These are phyloP conservation scores for Epizoanthus scotinus DNA, from an alignment of 92 coral and sea anemone genomes.

Conservation along the genomic window DNA sequence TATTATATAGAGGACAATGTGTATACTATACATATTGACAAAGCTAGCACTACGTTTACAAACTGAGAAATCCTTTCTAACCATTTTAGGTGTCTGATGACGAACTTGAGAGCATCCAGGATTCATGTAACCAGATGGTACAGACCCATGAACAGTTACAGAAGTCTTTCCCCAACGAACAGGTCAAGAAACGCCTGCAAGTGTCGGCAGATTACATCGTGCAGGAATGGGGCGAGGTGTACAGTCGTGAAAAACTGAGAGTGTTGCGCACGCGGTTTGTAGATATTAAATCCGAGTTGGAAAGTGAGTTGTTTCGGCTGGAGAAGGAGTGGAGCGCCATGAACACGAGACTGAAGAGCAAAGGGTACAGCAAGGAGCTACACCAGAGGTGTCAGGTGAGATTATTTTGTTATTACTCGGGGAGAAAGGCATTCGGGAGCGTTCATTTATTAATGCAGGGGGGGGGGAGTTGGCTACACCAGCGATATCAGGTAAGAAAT, in stretches of 20 bases:
- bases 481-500: too few species aligned
- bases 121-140: slow-evolving; percentile 57
- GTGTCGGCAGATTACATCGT: slow-evolving; percentile 55
- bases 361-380: slow-evolving; percentile 73
- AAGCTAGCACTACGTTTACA: neutral
- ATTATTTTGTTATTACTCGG: neutral
- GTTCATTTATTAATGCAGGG: too few species aligned
- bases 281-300: slow-evolving; percentile 55
- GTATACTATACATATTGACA: too few species aligned
- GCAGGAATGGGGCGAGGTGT: slow-evolving; percentile 82
- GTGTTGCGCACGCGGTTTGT: slow-evolving; percentile 59
- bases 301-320: slow-evolving; percentile 53
- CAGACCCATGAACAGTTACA: slow-evolving; percentile 66
- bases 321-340: slow-evolving; percentile 60
- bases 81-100: slow-evolving; percentile 59
- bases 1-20: too few species aligned
- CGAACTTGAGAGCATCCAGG: slow-evolving; percentile 67
- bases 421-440: too few species aligned
- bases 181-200: slow-evolving; percentile 63
- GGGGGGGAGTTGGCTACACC: too few species aligned
- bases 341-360: slow-evolving; percentile 49
- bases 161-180: slow-evolving; percentile 68
- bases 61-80: neutral
- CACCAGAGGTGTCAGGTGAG: slow-evolving; percentile 72
- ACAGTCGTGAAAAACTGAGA: slow-evolving; percentile 65